Conservation (phyloP, 2,113 vertebrate genomes). For the Mustela lutreola region DNA sequence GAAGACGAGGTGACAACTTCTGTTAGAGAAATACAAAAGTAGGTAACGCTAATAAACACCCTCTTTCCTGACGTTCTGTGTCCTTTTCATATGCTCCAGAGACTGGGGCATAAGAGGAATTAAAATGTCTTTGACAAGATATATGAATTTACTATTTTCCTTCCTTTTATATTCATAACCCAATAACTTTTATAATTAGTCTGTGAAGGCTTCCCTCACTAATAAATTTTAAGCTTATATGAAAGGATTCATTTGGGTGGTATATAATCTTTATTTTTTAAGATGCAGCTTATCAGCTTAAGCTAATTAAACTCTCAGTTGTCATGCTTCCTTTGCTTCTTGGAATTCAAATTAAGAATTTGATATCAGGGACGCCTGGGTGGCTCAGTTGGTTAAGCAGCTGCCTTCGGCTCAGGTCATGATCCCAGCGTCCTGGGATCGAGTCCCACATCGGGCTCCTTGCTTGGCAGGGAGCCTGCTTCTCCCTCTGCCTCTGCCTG, state of each 20-base stretch:
- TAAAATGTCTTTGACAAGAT: constrained; percentile 75
- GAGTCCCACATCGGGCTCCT: too few species aligned
- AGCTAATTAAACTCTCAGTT: constrained; percentile 83
- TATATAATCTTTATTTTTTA: constrained; percentile 80
- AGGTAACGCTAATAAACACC: constrained; percentile 3
- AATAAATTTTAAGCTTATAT: constrained; percentile 80
- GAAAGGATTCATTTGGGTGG: constrained; percentile 78
- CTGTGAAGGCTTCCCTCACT: constrained; percentile 69
- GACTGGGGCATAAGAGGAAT: constrained; percentile 55
- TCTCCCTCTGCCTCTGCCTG: too few species aligned
- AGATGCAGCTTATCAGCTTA: constrained; percentile 80
- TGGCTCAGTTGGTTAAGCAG: too few species aligned
- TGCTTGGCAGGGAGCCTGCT: too few species aligned
- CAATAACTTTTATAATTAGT: constrained; percentile 72
- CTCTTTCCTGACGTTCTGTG: constrained; percentile 14
- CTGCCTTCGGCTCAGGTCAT: too few species aligned
- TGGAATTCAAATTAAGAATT: constrained; percentile 85
- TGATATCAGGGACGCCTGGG: too few species aligned
- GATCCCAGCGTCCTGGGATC: too few species aligned
- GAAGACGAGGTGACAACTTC: background rate
- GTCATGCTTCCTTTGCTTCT: constrained; percentile 76
- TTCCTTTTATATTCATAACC: constrained; percentile 71
- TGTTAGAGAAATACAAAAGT: constrained; percentile 32
- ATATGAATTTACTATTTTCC: constrained; percentile 69
- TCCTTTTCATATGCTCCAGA: constrained; percentile 57